phyloP scores from a whole-genome alignment of 2,797 vertebrate genomes.

The Xyrichtys novacula region DNA sequence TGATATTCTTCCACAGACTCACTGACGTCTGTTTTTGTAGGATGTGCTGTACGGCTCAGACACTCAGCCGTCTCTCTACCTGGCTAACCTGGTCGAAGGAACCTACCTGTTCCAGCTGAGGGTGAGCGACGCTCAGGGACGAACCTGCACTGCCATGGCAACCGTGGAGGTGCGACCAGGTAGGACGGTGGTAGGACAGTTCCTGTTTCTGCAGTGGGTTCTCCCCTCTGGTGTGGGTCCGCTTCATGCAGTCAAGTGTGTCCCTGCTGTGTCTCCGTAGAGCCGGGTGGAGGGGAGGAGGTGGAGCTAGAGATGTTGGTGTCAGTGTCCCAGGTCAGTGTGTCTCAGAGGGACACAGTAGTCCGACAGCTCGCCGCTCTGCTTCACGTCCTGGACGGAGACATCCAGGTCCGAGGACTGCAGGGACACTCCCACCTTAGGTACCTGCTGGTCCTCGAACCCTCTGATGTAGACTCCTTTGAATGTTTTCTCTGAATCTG shows the following conservation, averaged over 20 bases:
- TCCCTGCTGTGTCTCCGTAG: slow-evolving; percentile 74
- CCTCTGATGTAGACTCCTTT: too few relatives aligned
- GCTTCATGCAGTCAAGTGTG: background rate
- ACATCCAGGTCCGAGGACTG: slow-evolving; percentile 88
- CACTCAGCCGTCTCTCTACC: slow-evolving; percentile 82
- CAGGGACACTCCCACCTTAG: slow-evolving; percentile 90
- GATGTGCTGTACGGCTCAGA: slow-evolving; percentile 85
- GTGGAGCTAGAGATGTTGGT: slow-evolving; percentile 94
- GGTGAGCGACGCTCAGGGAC: slow-evolving; percentile 86
- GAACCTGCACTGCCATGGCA: slow-evolving; percentile 85
- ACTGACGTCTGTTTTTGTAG: background rate
- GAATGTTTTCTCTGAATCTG: too few relatives aligned
- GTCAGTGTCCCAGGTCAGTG: slow-evolving; percentile 86
- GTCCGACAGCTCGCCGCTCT: slow-evolving; percentile 90
- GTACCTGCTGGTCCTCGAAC: too few relatives aligned
- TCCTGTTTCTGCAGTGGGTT: background rate
- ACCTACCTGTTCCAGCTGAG: slow-evolving; percentile 90
- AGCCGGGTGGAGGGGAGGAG: slow-evolving; percentile 85
- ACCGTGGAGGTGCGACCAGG: slow-evolving; percentile 93
- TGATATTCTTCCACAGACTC: too few relatives aligned
- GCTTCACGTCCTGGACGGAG: slow-evolving; percentile 88
- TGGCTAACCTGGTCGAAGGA: slow-evolving; percentile 93
- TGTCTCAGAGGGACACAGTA: slow-evolving; percentile 90
- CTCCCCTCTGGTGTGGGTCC: too few relatives aligned
- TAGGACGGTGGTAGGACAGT: slow-evolving; percentile 53